phyloP scores from a whole-genome alignment of 2,797 vertebrate species.

The Pempheris klunzingeri region DNA sequence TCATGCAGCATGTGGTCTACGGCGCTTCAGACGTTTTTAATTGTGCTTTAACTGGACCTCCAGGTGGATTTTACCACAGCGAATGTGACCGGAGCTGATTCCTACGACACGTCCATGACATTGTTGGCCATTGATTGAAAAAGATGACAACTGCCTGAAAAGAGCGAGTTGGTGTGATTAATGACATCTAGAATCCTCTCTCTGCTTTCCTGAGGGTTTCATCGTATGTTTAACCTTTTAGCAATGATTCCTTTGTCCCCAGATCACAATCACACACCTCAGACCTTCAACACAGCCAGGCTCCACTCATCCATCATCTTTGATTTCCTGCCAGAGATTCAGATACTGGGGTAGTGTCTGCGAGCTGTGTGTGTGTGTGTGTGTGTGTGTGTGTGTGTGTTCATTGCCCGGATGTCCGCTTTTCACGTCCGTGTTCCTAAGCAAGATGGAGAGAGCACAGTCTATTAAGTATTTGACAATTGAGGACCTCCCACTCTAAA shows the following conservation, averaged over 20 bases:
- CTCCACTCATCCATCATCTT: constrained; percentile 81
- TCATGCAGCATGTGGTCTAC: constrained; percentile 16
- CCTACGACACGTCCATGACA: constrained; percentile 11
- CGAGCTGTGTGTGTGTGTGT: constrained; percentile 23
- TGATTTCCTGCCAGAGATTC: constrained; percentile 83
- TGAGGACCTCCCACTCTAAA: constrained; percentile 84
- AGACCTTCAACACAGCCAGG: constrained; percentile 71
- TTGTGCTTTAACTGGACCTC: constrained; percentile 23
- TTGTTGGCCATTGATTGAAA: constrained; percentile 44
- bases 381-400: constrained; percentile 25
- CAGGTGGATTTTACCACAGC: constrained; percentile 11
- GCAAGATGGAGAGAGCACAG: constrained; percentile 76
- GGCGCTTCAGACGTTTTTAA: constrained; percentile 22
- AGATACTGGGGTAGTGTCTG: constrained; percentile 57
- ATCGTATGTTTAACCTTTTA: constrained; percentile 71
- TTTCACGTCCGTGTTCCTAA: constrained; percentile 38
- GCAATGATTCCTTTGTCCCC: constrained; percentile 70
- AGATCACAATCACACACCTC: constrained; percentile 76
- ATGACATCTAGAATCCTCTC: constrained; percentile 57
- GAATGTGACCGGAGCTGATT: constrained; percentile 31
- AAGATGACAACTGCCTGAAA: constrained; percentile 57
- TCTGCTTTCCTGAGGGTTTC: constrained; percentile 42
- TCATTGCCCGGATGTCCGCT: not conserved
- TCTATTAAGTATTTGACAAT: constrained; percentile 85
- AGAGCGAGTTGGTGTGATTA: constrained; percentile 65